These are phyloP conservation scores for Sarcophaga peregrina DNA, from an alignment of 1,140 invertebrate genomes.

Conservation along the genomic window DNA sequence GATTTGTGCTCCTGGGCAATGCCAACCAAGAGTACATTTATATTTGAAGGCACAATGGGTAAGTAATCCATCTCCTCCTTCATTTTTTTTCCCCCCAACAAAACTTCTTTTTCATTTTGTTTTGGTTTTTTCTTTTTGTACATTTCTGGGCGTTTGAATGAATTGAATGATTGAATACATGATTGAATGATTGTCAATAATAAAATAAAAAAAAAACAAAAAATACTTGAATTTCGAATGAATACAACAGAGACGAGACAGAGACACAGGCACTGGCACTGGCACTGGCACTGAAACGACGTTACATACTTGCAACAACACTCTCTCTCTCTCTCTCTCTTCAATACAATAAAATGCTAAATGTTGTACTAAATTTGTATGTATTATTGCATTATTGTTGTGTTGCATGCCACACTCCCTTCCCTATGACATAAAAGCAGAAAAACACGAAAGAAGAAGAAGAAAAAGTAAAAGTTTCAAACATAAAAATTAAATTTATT, in stretches of 20 bases:
- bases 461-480: background rate
- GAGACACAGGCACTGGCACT: background rate
- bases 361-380: background rate
- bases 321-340: background rate
- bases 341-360: background rate
- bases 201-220: background rate
- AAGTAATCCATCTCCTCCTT: constrained; percentile 45
- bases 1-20: constrained; percentile 78
- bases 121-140: background rate
- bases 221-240: background rate
- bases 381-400: too few species aligned
- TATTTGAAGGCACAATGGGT: constrained; percentile 66
- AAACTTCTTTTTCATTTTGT: background rate
- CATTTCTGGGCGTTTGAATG: background rate
- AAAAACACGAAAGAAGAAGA: background rate
- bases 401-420: background rate
- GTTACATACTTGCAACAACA: too few species aligned
- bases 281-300: background rate
- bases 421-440: background rate
- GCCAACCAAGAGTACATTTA: constrained; percentile 66
- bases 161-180: background rate
- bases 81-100: too few species aligned
- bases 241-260: background rate
- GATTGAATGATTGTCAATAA: background rate
- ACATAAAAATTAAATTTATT: constrained; percentile 38